These are phyloP conservation scores for Clarias pachynema DNA, from an alignment of 2,797 vertebrate genomes.

Conservation along the genomic window DNA sequence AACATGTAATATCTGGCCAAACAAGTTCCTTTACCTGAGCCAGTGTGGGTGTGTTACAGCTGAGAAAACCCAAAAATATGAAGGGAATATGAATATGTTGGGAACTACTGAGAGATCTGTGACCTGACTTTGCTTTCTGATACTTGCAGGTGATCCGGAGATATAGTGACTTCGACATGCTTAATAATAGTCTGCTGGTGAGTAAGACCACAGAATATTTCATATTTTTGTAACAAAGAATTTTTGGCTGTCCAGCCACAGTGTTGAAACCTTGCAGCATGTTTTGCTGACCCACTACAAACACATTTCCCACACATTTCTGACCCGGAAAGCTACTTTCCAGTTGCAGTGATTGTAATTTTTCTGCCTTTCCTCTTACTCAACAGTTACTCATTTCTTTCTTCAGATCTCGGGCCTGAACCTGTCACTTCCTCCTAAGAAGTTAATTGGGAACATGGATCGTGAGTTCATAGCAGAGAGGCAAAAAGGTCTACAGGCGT, in stretches of 20 bases:
- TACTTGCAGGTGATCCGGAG: slow-evolving; percentile 88
- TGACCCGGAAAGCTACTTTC: slow-evolving; percentile 13
- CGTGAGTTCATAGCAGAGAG: slow-evolving; percentile 95
- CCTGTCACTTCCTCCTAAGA: slow-evolving; percentile 95
- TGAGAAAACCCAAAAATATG: background rate
- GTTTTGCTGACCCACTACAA: slow-evolving; percentile 64
- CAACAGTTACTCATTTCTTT: background rate
- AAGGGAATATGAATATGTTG: background rate
- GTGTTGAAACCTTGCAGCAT: background rate
- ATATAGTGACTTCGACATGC: slow-evolving; percentile 96
- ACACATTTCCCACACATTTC: slow-evolving; percentile 38
- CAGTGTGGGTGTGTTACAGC: background rate
- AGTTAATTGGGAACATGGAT: slow-evolving; percentile 96
- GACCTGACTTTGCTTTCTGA: slow-evolving; percentile 8
- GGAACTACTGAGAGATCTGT: background rate
- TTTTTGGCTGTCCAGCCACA: background rate
- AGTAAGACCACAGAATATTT: slow-evolving; percentile 55
- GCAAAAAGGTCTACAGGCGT: slow-evolving; percentile 93
- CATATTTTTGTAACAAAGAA: background rate
- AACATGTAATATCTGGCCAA: background rate
- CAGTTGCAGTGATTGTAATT: slow-evolving; percentile 13
- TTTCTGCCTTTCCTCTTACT: background rate
- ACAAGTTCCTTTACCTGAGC: background rate
- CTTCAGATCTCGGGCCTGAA: slow-evolving; percentile 86
- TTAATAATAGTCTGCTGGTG: slow-evolving; percentile 95